Percentiles rank a stretch among this genome's conserved stretches.
Conservation (phyloP, 2,113 vertebrate genomes). For the Cavia porcellus region DNA sequence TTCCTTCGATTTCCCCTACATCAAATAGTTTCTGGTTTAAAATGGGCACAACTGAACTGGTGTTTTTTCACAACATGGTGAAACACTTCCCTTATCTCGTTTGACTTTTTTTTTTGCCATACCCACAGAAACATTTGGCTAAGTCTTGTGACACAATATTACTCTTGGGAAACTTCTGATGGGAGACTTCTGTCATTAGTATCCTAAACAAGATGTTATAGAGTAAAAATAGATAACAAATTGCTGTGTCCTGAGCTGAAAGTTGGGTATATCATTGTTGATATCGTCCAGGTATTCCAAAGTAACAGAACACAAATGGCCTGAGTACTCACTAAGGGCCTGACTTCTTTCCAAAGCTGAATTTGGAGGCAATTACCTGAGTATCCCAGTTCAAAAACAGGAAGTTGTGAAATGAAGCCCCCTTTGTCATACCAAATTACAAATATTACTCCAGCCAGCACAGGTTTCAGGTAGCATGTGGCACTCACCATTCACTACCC, state of each 20-base stretch:
- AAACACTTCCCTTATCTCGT: background rate
- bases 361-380: constrained; percentile 2
- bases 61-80: background rate
- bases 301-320: background rate
- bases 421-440: background rate
- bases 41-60: background rate
- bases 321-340: background rate
- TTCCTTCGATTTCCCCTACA: constrained; percentile 83
- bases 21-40: constrained; percentile 36
- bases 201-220: background rate
- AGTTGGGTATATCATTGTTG: background rate
- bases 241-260: background rate
- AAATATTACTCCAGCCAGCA: background rate
- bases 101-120: background rate
- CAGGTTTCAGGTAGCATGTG: background rate
- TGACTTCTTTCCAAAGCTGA: background rate
- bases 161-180: constrained; percentile 47
- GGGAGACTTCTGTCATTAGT: constrained; percentile 23
- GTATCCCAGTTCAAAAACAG: background rate
- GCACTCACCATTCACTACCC: constrained; percentile 84
- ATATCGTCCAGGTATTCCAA: background rate
- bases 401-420: constrained; percentile 21
- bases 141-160: background rate
- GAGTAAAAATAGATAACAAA: background rate
- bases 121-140: background rate